Percentiles rank a stretch among this genome's conserved stretches.
Conservation (phyloP, 2,888 invertebrate genomes). For the Trissolcus japonicus region DNA sequence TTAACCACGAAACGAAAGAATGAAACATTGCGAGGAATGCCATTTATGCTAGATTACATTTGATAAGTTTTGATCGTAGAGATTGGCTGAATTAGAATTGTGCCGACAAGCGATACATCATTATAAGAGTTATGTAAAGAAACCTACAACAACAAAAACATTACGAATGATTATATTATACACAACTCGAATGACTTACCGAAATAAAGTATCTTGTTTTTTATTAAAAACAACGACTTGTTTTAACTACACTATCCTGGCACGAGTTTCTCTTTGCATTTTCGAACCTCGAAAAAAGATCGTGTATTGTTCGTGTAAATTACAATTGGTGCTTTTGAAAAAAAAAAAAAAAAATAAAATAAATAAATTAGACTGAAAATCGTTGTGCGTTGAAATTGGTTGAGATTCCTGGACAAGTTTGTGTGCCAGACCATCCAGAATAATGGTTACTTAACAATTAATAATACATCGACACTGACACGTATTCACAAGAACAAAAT, state of each 20-base stretch:
- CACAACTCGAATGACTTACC: conserved; percentile 26
- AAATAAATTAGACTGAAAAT: conserved; percentile 75
- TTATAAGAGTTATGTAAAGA: conserved; percentile 12
- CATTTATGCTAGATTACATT: conserved; percentile 26
- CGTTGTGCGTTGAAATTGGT: conserved; percentile 62
- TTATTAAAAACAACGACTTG: conserved; percentile 11
- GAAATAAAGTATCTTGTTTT: conserved; percentile 47
- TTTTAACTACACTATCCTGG: conserved; percentile 33
- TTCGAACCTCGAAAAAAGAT: neutral
- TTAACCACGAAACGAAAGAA: conserved; percentile 34
- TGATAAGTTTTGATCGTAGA: conserved; percentile 22
- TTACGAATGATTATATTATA: conserved; percentile 21
- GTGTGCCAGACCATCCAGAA: too few species aligned
- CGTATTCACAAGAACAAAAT: conserved; percentile 40
- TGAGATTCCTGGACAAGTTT: too few species aligned
- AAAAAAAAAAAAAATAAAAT: too few species aligned
- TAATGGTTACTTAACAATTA: conserved; percentile 35
- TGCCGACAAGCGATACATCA: conserved; percentile 40
- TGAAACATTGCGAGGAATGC: conserved; percentile 20
- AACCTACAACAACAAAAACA: neutral
- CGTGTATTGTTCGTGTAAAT: conserved; percentile 24
- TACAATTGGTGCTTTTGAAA: too few species aligned
- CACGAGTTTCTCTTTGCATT: conserved; percentile 13
- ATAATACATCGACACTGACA: conserved; percentile 44
- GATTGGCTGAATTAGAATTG: conserved; percentile 10